phyloP scores from a whole-genome alignment of 2,888 invertebrate genomes.

The Cheilosia vernalis region DNA sequence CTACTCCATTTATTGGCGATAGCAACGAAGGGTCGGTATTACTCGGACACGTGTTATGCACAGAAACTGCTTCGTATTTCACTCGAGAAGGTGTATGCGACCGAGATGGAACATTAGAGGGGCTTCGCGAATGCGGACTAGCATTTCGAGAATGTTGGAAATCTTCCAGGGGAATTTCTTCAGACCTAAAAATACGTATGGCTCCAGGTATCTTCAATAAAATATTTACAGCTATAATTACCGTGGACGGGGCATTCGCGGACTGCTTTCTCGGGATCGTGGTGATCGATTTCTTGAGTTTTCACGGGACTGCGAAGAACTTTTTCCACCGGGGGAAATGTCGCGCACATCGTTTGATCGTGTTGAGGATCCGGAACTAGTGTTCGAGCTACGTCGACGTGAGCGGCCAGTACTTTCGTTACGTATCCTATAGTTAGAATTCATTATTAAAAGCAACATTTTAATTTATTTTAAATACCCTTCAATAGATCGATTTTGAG shows the following conservation, averaged over 20 bases:
- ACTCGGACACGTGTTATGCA: conserved; percentile 77
- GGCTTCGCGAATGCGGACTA: conserved; percentile 81
- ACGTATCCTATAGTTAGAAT: conserved; percentile 70
- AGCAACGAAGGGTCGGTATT: conserved; percentile 72
- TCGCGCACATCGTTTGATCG: conserved; percentile 78
- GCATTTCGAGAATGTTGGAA: conserved; percentile 86
- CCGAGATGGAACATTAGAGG: conserved; percentile 82
- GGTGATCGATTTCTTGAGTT: conserved; percentile 80
- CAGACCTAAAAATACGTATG: conserved; percentile 83
- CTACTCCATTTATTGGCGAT: conserved; percentile 77
- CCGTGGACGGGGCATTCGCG: conserved; percentile 88
- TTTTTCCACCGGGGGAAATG: conserved; percentile 84
- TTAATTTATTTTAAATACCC: conserved; percentile 78
- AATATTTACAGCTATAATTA: conserved; percentile 49
- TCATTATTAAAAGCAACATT: not conserved
- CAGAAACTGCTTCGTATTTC: conserved; percentile 78
- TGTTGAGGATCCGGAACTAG: conserved; percentile 83
- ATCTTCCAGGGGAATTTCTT: conserved; percentile 92
- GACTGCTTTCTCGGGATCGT: conserved; percentile 89
- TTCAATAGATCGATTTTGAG: conserved; percentile 81
- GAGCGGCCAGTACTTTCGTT: conserved; percentile 79
- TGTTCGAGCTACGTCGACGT: conserved; percentile 84
- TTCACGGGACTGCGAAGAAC: conserved; percentile 80
- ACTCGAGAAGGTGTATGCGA: conserved; percentile 83
- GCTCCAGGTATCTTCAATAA: not conserved